Conservation (phyloP, 2,888 invertebrate species). For the Acrobasis suavella region DNA sequence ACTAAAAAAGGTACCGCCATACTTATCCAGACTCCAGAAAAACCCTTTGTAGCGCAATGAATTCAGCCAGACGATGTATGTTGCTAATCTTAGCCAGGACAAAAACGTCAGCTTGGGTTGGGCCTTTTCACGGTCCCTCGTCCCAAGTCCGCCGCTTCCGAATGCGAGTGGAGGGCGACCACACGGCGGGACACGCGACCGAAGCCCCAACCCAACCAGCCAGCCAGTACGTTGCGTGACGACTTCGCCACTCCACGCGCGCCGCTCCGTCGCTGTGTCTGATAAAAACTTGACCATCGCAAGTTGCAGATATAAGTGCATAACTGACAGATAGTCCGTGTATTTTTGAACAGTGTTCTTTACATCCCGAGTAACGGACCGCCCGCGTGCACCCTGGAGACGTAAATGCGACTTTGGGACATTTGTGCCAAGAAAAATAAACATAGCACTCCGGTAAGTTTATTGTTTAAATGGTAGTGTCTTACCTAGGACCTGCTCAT, state of each 20-base stretch:
- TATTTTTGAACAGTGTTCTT: constrained; percentile 56
- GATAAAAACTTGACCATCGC: constrained; percentile 53
- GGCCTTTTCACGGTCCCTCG: constrained; percentile 70
- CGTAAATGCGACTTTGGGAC: constrained; percentile 65
- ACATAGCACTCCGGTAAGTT: constrained; percentile 76
- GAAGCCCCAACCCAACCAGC: constrained; percentile 29
- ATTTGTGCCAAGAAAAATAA: constrained; percentile 67
- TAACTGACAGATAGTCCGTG: constrained; percentile 50
- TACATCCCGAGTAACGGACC: constrained; percentile 50
- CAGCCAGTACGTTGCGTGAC: constrained; percentile 64
- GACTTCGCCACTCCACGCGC: constrained; percentile 47
- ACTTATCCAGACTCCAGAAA: constrained; percentile 6
- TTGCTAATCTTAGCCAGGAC: constrained; percentile 72
- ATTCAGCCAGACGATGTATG: constrained; percentile 60
- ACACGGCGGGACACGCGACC: constrained; percentile 40
- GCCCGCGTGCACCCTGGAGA: constrained; percentile 55
- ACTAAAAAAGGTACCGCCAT: not conserved
- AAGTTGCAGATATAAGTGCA: constrained; percentile 57
- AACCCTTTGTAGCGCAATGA: constrained; percentile 43
- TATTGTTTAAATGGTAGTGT: constrained; percentile 39
- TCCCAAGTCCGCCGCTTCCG: constrained; percentile 48
- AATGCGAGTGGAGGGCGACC: constrained; percentile 41
- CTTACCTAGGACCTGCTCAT: constrained; percentile 17
- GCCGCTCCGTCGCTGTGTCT: constrained; percentile 45
- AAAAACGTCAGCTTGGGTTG: constrained; percentile 68